These are phyloP conservation scores for Chalcis sispes DNA, from an alignment of 2,888 invertebrate species.

Conservation along the genomic window DNA sequence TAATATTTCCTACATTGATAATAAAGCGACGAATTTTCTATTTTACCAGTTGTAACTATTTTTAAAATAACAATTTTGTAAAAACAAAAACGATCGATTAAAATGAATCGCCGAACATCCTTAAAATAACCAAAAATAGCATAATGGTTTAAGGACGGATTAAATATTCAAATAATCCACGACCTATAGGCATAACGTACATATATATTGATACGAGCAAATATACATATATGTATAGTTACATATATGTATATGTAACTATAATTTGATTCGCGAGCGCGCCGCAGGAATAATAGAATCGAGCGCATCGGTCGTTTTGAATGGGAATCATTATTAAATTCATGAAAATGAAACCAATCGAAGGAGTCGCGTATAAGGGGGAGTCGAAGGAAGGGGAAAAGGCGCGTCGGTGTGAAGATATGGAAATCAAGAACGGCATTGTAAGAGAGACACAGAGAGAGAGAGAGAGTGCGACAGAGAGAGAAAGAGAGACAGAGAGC, in stretches of 20 bases:
- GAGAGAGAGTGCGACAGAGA: conserved; percentile 27
- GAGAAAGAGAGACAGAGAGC: conserved; percentile 4
- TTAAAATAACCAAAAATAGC: too few relatives aligned
- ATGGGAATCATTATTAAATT: conserved; percentile 54
- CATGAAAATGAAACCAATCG: conserved; percentile 49
- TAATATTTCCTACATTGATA: too few relatives aligned
- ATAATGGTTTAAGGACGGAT: conserved; percentile 13
- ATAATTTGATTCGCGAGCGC: too few relatives aligned
- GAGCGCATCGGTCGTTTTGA: conserved; percentile 14
- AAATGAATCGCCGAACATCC: too few relatives aligned
- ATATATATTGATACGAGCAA: too few relatives aligned
- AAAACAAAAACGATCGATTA: too few relatives aligned
- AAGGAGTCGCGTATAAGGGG: background rate
- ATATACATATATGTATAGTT: too few relatives aligned
- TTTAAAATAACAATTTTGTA: too few relatives aligned
- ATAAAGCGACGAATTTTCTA: too few relatives aligned
- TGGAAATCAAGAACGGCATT: conserved; percentile 52
- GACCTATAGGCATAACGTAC: background rate
- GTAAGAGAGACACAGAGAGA: conserved; percentile 21
- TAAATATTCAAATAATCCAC: conserved; percentile 29
- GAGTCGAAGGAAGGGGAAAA: background rate
- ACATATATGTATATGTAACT: too few relatives aligned
- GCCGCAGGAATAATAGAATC: conserved; percentile 16
- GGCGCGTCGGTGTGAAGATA: conserved; percentile 34
- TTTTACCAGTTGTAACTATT: too few relatives aligned